phyloP scores from a whole-genome alignment of 1,140 invertebrate genomes.

The Eufriesea mexicana region DNA sequence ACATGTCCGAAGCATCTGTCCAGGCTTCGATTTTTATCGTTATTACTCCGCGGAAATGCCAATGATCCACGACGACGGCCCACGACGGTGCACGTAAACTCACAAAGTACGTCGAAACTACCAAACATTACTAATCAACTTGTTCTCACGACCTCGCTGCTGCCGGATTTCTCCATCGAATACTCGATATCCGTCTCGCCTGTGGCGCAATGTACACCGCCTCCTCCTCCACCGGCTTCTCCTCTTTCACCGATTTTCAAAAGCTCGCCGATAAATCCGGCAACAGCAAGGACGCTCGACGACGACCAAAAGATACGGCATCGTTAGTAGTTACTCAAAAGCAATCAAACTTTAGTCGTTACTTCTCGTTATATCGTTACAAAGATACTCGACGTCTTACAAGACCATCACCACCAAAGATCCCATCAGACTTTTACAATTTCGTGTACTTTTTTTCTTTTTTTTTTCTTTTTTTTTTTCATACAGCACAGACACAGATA shows the following conservation, averaged over 20 bases:
- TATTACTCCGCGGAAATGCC: background rate
- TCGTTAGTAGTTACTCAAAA: conserved; percentile 64
- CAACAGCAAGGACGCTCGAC: conserved; percentile 52
- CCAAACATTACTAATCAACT: conserved; percentile 65
- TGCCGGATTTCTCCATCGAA: conserved; percentile 8
- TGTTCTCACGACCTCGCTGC: conserved; percentile 49
- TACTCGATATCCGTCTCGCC: background rate
- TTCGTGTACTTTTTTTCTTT: conserved; percentile 29
- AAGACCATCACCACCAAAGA: conserved; percentile 81
- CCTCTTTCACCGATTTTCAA: background rate
- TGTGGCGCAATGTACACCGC: no score
- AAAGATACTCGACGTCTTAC: conserved; percentile 73
- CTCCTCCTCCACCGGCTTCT: no score
- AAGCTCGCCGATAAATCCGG: background rate
- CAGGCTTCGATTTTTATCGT: background rate
- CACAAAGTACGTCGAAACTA: conserved; percentile 62
- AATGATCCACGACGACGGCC: conserved; percentile 16
- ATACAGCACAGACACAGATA: conserved; percentile 66
- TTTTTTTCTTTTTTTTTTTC: background rate
- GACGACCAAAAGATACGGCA: conserved; percentile 59
- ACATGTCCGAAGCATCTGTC: background rate
- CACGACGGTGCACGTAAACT: conserved; percentile 32
- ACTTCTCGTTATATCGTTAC: conserved; percentile 58
- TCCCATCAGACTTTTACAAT: conserved; percentile 63
- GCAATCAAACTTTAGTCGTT: conserved; percentile 54